phyloP scores from a whole-genome alignment of 2,888 invertebrate species.

The Cantharis rustica region DNA sequence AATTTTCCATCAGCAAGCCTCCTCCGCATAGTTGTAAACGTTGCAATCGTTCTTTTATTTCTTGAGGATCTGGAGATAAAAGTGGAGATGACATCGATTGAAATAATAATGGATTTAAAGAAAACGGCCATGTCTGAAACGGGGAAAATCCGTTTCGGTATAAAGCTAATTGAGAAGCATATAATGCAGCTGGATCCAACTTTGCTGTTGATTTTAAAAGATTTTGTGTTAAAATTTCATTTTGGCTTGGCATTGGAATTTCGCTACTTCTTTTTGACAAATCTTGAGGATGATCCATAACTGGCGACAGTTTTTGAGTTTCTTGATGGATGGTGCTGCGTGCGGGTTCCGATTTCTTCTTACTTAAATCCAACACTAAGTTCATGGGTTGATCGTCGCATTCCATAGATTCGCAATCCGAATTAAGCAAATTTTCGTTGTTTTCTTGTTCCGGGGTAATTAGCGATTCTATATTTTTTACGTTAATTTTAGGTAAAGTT shows the following conservation, averaged over 20 bases:
- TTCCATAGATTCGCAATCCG: slow-evolving; percentile 36
- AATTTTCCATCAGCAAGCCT: slow-evolving; percentile 62
- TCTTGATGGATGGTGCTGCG: slow-evolving; percentile 41
- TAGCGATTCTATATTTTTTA: slow-evolving; percentile 67
- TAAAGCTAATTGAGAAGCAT: slow-evolving; percentile 65
- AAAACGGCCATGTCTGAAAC: slow-evolving; percentile 56
- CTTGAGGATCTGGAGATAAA: slow-evolving; percentile 63
- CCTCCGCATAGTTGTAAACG: slow-evolving; percentile 74
- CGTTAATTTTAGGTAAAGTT: slow-evolving; percentile 48
- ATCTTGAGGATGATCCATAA: slow-evolving; percentile 54
- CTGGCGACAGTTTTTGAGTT: background rate
- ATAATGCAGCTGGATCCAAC: slow-evolving; percentile 65
- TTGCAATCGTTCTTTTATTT: slow-evolving; percentile 71
- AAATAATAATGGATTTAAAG: slow-evolving; percentile 69
- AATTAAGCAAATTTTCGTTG: slow-evolving; percentile 57
- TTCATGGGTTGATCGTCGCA: slow-evolving; percentile 49
- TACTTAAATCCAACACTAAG: slow-evolving; percentile 78
- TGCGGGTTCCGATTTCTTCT: slow-evolving; percentile 62
- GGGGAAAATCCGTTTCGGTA: slow-evolving; percentile 60
- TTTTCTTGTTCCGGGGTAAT: slow-evolving; percentile 61
- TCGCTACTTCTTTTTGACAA: slow-evolving; percentile 54
- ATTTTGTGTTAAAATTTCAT: slow-evolving; percentile 68
- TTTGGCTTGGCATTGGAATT: slow-evolving; percentile 43
- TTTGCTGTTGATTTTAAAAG: slow-evolving; percentile 67
- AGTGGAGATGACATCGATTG: slow-evolving; percentile 61